Evolutionary conservation across 2,888 invertebrate species (phyloP).

Genomic region (Hirtodrosophila duncani): DNA sequence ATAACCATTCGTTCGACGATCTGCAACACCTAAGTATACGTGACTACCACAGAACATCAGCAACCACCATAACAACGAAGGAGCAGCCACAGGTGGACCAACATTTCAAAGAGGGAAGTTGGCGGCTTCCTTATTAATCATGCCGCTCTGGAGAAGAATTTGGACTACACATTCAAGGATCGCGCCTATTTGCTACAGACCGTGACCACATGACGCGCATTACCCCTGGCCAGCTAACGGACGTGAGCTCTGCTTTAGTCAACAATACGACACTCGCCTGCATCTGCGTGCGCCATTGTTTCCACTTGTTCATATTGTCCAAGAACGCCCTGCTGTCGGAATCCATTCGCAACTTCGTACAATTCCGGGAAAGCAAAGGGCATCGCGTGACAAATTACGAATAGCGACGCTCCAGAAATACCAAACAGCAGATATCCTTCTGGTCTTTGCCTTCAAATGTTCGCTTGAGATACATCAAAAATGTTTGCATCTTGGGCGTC

Average conservation of each 20-base stretch:
- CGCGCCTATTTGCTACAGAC: constrained; percentile 91
- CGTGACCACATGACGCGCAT: constrained; percentile 85
- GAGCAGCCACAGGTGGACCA: constrained; percentile 59
- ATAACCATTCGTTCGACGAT: constrained; percentile 68
- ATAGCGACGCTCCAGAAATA: constrained; percentile 80
- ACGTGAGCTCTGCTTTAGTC: constrained; percentile 95
- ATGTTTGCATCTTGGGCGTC: constrained; percentile 82
- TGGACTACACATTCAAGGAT: constrained; percentile 89
- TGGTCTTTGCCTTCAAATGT: constrained; percentile 79
- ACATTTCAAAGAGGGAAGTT: constrained; percentile 78
- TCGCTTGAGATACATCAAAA: constrained; percentile 82
- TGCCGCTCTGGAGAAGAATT: constrained; percentile 81
- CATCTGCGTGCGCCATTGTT: constrained; percentile 89
- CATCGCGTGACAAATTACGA: constrained; percentile 78
- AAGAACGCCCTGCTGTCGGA: constrained; percentile 79
- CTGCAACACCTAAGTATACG: constrained; percentile 81
- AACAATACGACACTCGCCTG: constrained; percentile 97
- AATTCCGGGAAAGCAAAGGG: constrained; percentile 72
- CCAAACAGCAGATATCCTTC: constrained; percentile 70
- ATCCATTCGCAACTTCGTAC: constrained; percentile 78
- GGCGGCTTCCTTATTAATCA: constrained; percentile 79
- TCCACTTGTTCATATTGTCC: constrained; percentile 86
- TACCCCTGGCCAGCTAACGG: constrained; percentile 92
- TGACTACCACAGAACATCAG: constrained; percentile 90
- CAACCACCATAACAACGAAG: constrained; percentile 80